Conservation (phyloP, 2,888 invertebrate genomes). For the Helobdella robusta region DNA sequence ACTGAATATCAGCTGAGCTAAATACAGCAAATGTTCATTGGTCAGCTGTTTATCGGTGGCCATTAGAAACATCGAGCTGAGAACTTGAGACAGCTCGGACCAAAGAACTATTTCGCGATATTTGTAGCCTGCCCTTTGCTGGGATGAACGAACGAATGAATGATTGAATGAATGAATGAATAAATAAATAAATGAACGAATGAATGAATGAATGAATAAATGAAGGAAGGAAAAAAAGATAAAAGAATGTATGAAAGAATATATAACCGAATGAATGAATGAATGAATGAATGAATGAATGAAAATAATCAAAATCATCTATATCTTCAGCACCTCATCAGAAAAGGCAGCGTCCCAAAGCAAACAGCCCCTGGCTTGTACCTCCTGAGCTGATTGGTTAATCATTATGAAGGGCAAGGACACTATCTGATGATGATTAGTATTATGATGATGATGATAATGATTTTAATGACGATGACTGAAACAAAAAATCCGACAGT, state of each 20-base stretch:
- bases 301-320: neutral
- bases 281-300: neutral
- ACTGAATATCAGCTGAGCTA: constrained; percentile 31
- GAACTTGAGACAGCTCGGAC: constrained; percentile 29
- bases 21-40: constrained; percentile 31
- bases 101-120: constrained; percentile 28
- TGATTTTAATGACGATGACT: too few relatives aligned
- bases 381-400: constrained; percentile 33
- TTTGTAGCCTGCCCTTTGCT: constrained; percentile 24
- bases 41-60: constrained; percentile 30
- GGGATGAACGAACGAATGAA: too few relatives aligned
- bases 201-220: too few relatives aligned
- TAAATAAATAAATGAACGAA: too few relatives aligned
- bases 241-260: too few relatives aligned
- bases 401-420: constrained; percentile 33
- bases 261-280: too few relatives aligned
- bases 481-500: too few relatives aligned
- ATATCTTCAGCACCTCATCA: constrained; percentile 17
- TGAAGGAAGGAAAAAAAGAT: too few relatives aligned
- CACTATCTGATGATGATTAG: constrained; percentile 21
- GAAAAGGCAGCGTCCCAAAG: constrained; percentile 35
- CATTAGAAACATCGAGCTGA: constrained; percentile 29
- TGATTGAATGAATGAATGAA: too few relatives aligned
- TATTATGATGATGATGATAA: too few relatives aligned
- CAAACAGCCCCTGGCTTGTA: constrained; percentile 32